Evolutionary conservation across 2,113 vertebrate species (phyloP).

Genomic region (Rostratula benghalensis): DNA sequence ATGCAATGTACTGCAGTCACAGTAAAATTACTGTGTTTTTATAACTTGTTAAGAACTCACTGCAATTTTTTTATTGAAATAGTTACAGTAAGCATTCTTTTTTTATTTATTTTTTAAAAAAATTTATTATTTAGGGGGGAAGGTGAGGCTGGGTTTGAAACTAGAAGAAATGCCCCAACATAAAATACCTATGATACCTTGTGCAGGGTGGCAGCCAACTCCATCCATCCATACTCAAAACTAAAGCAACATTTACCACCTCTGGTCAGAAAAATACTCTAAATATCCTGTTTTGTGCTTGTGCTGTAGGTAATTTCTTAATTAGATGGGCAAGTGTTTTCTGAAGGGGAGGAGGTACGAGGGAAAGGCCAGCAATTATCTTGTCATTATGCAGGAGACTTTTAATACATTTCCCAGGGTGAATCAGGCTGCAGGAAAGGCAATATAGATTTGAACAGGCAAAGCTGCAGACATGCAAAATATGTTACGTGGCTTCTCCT

Average conservation of each 20-base stretch:
- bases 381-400: rapidly evolving
- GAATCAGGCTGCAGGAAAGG: background rate
- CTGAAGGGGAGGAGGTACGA: background rate
- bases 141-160: background rate
- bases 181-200: background rate
- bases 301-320: background rate
- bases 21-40: background rate
- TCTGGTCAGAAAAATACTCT: background rate
- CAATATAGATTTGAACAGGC: background rate
- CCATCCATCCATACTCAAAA: background rate
- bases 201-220: background rate
- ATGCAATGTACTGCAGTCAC: background rate
- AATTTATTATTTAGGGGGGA: background rate
- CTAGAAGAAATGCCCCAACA: background rate
- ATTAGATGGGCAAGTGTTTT: background rate
- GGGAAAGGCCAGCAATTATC: background rate
- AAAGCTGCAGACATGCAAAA: background rate
- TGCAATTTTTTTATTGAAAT: background rate
- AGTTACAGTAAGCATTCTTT: background rate
- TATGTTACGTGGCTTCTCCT: background rate
- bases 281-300: background rate
- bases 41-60: background rate
- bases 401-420: background rate
- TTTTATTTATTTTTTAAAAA: background rate
- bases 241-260: background rate